Evolutionary conservation across 2,888 invertebrate genomes (phyloP), one percentile per base, ranked within the genome.

Genomic region (Bembecia ichneumoniformis): DNA sequence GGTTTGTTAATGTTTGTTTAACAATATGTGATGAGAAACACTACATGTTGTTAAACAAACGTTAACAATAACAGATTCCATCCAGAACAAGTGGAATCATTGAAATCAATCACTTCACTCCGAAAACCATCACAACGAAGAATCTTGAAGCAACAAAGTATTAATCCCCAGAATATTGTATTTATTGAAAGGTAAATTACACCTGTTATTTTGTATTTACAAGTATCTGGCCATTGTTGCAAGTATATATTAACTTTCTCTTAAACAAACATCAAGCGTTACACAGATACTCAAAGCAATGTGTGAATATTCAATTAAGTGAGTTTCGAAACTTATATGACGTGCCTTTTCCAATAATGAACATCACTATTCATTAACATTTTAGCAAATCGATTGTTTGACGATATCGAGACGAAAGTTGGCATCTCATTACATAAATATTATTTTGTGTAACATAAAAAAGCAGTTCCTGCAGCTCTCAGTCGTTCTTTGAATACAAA

Each of bases 241-340:
- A 47, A 15, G 15, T 16, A 15, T 44, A 28, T 28, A 28, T 28
- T 28, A 28, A 43, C 49, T 50, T 50, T 50, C 49, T 34, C 47
- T 50, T 50, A 35, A 43, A 34, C 49, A 50, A 50, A 50, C 35
- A 50, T 47, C n/a, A 35, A 17, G 13, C 16, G 49, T 46, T 44
- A 46, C 49, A 49, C 35, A 44, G n/a, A 40, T 40, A 40, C 14
- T 28, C 28, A 28, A 40, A 44, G 44, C 11, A 10, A 44, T 15
- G 44, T 28, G 28, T 28, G 28, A 28, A 28, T 28, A 28, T 44
- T 44, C 11, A 44, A 15, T 44, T 44, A 15, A 16, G 13, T 15
- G 15, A 10, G 13, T 40, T 40, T n/a, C 40, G 40, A 40, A 40
- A 40, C 7, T 40, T 13, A 40, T 13, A 40, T 13, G 40, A 13